Conservation (phyloP, 2,797 vertebrate species). For the Hemitrygon akajei region DNA sequence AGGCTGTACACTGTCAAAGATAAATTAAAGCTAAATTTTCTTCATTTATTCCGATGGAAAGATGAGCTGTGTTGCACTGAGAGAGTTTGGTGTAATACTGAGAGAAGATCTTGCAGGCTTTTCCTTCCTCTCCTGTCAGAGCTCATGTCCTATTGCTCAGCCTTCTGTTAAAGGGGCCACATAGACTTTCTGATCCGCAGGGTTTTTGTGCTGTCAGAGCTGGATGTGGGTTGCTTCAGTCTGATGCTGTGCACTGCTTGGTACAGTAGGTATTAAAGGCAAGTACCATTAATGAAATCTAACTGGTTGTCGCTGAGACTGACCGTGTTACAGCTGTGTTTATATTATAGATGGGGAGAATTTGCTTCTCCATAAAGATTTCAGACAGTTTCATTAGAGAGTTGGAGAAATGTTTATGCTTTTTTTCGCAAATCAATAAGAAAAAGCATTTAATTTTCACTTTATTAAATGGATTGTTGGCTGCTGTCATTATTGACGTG, state of each 20-base stretch:
- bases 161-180: not conserved
- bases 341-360: not conserved
- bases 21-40: conserved; percentile 33
- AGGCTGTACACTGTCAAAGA: not conserved
- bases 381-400: conserved; percentile 29
- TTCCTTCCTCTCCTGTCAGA: no score
- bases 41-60: not conserved
- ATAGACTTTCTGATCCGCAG: conserved; percentile 6
- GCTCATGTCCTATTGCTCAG: no score
- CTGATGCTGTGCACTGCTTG: not conserved
- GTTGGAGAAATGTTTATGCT: conserved; percentile 17
- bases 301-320: not conserved
- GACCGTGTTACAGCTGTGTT: not conserved
- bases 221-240: no score
- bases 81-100: not conserved
- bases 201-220: not conserved
- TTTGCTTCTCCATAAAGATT: not conserved
- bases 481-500: not conserved
- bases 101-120: not conserved
- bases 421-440: conserved; percentile 36
- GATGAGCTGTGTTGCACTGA: no score
- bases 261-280: not conserved
- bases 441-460: conserved; percentile 11
- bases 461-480: conserved; percentile 29
- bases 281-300: conserved; percentile 25